These are phyloP conservation scores for Salvelinus fontinalis DNA, from an alignment of 2,113 vertebrate genomes.

Conservation along the genomic window DNA sequence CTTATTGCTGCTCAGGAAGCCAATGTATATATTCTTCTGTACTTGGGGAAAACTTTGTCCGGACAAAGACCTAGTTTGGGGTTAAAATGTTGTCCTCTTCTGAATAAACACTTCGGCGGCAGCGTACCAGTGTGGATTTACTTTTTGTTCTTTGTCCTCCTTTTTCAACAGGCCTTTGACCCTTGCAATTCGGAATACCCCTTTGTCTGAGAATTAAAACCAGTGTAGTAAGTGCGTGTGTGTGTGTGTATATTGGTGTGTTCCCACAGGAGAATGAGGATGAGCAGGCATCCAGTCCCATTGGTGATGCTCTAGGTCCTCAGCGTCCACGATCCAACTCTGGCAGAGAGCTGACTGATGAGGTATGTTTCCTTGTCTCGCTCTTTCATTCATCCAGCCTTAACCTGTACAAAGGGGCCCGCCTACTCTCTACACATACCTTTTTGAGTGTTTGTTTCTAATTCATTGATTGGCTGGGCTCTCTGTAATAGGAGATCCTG, in stretches of 20 bases:
- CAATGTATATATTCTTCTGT: background rate
- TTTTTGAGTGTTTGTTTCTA: background rate
- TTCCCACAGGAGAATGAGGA: conserved; percentile 89
- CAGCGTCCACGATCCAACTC: conserved; percentile 96
- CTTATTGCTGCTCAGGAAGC: background rate
- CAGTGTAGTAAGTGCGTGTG: background rate
- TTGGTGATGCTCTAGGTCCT: conserved; percentile 82
- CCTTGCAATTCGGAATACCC: background rate
- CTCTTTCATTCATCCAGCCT: background rate
- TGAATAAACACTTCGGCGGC: too few species aligned
- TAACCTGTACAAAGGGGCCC: too few species aligned
- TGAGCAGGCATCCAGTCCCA: conserved; percentile 69
- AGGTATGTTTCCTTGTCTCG: conserved; percentile 72
- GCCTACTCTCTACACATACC: background rate
- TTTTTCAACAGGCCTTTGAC: background rate
- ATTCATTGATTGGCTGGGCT: conserved; percentile 6
- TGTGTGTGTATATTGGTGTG: conserved; percentile 14
- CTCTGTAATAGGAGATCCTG: conserved; percentile 87
- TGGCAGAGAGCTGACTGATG: conserved; percentile 96
- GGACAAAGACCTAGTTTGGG: too few species aligned
- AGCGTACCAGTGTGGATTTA: too few species aligned
- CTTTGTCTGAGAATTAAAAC: conserved; percentile 3
- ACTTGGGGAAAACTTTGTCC: too few species aligned
- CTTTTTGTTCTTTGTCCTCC: too few species aligned
- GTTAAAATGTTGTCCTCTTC: too few species aligned